phyloP scores from a whole-genome alignment of 2,113 vertebrate species.

The Collichthys lucidus region DNA sequence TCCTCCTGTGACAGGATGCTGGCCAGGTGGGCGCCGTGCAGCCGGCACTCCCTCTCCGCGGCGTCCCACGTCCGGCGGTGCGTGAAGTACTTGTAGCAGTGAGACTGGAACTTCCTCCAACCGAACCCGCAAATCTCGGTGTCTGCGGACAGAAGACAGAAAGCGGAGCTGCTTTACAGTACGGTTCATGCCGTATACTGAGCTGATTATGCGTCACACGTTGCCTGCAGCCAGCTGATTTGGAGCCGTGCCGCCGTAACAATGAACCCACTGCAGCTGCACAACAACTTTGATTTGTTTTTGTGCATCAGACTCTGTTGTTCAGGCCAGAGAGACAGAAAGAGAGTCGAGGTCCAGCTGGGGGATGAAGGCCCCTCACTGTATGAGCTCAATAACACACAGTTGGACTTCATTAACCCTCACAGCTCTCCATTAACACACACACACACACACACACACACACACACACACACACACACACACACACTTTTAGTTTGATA shows the following conservation, averaged over 20 bases:
- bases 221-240: not conserved
- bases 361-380: conserved; percentile 39
- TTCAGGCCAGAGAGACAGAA: not conserved
- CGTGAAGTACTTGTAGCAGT: conserved; percentile 95
- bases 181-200: not conserved
- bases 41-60: conserved; percentile 92
- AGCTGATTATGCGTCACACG: not conserved
- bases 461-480: conserved; percentile 14
- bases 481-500: conserved; percentile 39
- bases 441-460: not conserved
- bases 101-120: conserved; percentile 97
- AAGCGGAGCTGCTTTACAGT: not conserved
- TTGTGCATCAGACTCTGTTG: conserved; percentile 20
- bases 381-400: conserved; percentile 59
- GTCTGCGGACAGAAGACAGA: conserved; percentile 80
- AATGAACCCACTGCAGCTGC: conserved; percentile 5
- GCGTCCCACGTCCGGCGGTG: conserved; percentile 95
- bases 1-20: conserved; percentile 94
- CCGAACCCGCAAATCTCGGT: conserved; percentile 91
- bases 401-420: conserved; percentile 66
- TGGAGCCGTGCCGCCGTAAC: conserved; percentile 11
- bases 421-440: conserved; percentile 30
- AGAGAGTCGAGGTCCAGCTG: conserved; percentile 32
- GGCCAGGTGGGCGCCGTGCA: conserved; percentile 92
- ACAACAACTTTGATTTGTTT: conserved; percentile 38